Evolutionary conservation across 2,797 vertebrate genomes (phyloP).

Genomic region (Staurois parvus): DNA sequence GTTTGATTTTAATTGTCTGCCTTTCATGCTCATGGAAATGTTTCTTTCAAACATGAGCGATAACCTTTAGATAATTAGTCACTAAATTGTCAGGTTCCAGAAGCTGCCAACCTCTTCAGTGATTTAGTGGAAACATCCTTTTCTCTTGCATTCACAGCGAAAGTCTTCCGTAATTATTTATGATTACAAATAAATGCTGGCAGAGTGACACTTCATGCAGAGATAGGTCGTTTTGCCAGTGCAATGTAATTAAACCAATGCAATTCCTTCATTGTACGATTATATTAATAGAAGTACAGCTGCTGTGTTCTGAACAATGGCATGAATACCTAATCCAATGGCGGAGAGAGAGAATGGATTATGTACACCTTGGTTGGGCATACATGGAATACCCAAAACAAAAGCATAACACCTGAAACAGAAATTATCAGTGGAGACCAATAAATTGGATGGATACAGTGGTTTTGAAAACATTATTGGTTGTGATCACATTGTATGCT

Average conservation of each 20-base stretch:
- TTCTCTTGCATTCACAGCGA: slow-evolving; percentile 27
- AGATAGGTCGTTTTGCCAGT: slow-evolving; percentile 48
- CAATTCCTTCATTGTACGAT: slow-evolving; percentile 45
- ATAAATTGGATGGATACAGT: background rate
- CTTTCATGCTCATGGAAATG: slow-evolving; percentile 33
- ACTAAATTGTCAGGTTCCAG: slow-evolving; percentile 47
- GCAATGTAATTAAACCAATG: slow-evolving; percentile 57
- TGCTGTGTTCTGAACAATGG: background rate
- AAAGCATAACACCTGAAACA: background rate
- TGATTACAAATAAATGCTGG: slow-evolving; percentile 59
- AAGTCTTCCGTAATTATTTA: slow-evolving; percentile 57
- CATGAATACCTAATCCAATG: slow-evolving; percentile 12
- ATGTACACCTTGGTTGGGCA: background rate
- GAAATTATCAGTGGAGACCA: background rate
- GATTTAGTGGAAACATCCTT: slow-evolving; percentile 45
- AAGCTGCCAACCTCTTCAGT: slow-evolving; percentile 50
- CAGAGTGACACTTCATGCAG: slow-evolving; percentile 47
- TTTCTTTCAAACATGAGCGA: slow-evolving; percentile 51
- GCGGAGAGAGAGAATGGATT: background rate
- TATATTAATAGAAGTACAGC: slow-evolving; percentile 28
- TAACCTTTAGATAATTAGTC: slow-evolving; percentile 58
- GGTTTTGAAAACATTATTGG: background rate
- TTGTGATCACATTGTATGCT: background rate
- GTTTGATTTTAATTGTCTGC: slow-evolving; percentile 58
- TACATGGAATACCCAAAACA: background rate